These are phyloP conservation scores for Liopterus haemorrhoidalis DNA, from an alignment of 2,888 invertebrate species.

Conservation along the genomic window DNA sequence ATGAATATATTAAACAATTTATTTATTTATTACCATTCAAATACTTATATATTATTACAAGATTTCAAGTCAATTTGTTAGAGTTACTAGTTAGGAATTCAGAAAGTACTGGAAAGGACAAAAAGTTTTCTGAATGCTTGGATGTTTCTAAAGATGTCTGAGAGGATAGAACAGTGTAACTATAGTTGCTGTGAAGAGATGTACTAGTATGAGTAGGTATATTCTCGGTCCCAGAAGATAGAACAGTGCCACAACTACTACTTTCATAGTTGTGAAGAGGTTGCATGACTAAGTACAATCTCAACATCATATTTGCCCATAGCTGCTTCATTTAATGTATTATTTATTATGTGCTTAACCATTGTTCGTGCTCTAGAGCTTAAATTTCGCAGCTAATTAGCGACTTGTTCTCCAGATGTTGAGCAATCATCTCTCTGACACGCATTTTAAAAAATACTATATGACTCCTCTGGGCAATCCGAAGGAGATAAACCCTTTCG, in stretches of 20 bases:
- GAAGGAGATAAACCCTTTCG: too few species aligned
- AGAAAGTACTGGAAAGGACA: neutral
- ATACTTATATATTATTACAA: too few species aligned
- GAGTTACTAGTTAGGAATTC: conserved; percentile 8
- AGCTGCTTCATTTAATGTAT: conserved; percentile 7
- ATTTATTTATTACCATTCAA: too few species aligned
- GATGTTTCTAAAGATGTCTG: neutral
- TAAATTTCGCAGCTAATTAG: conserved; percentile 13
- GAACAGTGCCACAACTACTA: too few species aligned
- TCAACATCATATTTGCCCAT: too few species aligned
- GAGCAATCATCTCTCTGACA: conserved; percentile 9
- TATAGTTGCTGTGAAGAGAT: too few species aligned
- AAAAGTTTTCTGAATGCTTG: neutral
- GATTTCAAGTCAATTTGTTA: conserved; percentile 6
- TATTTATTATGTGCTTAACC: conserved; percentile 9
- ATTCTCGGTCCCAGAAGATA: too few species aligned
- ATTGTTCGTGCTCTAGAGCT: conserved; percentile 11
- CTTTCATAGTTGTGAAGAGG: neutral
- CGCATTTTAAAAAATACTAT: conserved; percentile 5
- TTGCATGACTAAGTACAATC: too few species aligned
- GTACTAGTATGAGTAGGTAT: too few species aligned
- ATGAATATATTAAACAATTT: too few species aligned
- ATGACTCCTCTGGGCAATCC: conserved; percentile 8
- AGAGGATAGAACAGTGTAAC: neutral
- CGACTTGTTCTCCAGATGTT: conserved; percentile 9